phyloP scores from a whole-genome alignment of 2,888 invertebrate species.

The Mythimna impura region DNA sequence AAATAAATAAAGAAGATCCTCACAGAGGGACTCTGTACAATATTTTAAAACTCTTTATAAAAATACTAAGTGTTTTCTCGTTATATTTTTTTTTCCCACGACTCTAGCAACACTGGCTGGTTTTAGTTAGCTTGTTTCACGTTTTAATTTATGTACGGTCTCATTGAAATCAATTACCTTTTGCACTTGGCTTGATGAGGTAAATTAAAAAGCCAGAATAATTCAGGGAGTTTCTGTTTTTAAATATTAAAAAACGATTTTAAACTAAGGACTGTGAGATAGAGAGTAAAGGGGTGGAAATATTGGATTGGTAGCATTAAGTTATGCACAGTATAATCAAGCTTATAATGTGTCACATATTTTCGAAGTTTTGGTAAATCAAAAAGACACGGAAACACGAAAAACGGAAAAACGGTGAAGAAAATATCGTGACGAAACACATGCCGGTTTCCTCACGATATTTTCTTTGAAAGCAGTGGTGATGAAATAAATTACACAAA shows the following conservation, averaged over 20 bases:
- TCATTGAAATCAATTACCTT: slow-evolving; percentile 60
- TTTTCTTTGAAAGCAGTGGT: too few species aligned
- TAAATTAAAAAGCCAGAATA: slow-evolving; percentile 52
- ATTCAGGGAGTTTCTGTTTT: slow-evolving; percentile 18
- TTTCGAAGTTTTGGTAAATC: too few species aligned
- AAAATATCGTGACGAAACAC: too few species aligned
- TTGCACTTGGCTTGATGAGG: slow-evolving; percentile 48
- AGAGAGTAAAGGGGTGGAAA: not conserved
- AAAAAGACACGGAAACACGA: too few species aligned
- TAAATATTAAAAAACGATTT: slow-evolving; percentile 11
- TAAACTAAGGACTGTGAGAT: not conserved
- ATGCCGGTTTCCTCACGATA: too few species aligned
- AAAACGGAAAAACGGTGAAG: too few species aligned
- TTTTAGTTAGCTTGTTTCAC: slow-evolving; percentile 41
- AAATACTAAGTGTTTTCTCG: not conserved
- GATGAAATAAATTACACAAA: too few species aligned
- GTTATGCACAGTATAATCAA: too few species aligned
- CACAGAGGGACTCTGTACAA: not conserved
- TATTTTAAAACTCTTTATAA: slow-evolving; percentile 1
- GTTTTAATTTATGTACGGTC: slow-evolving; percentile 59
- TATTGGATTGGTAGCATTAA: not conserved
- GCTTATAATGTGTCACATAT: too few species aligned
- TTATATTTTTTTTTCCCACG: not conserved
- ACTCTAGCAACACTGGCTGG: slow-evolving; percentile 13
- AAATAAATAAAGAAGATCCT: not conserved